Base-by-base conservation (phyloP, 2,113 vertebrate species). In the Ardeotis arabs region DNA sequence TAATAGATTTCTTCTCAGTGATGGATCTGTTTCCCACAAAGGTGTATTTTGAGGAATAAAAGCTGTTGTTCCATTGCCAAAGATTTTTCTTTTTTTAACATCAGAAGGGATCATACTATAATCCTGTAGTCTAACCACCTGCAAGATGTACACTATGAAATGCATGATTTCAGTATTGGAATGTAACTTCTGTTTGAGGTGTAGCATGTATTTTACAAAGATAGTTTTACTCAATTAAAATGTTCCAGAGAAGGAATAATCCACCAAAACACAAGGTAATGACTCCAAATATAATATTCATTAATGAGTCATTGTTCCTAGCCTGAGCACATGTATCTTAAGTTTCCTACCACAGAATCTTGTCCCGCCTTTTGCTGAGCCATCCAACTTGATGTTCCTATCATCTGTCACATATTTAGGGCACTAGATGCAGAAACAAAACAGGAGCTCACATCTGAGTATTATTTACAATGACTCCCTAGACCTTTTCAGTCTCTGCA, bases 281-380 rank as follows among this genome's bases (percentile, higher is more conserved):
- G 1, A 14, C 11, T 68, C 17, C 27, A 44, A 63, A 59, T 44
- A 11, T 6, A 59, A n/a, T 29, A 67, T 12, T 29, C 27, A 35
- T 44, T n/a, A 76, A 25, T 25, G 12, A 66, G 23, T 39, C 1
- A 14, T 37, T 86, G 60, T 35, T 79, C 25, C 50, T n/a, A 83
- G 41, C 13, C 23, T 39, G 8, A 81, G 18, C 50, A 13, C 15
- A 44, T 0, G 0, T 33, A 47, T 1, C 28, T 76, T 35, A 72
- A 44, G 7, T 52, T 84, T 29, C 19, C 28, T 45, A 27, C 29
- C 21, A 37, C 50, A 28, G 39, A 94, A 60, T 12, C 7, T 60
- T 18, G 15, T 47, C 11, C 29, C 52, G 11, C 33, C 19, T 82
- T 76, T 68, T n/a, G 33, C 3, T 56, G 76, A 62, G 25, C 12